Percentiles rank a stretch among this genome's conserved stretches.
Conservation (phyloP, 2,797 vertebrate species). For the Danionella dracula region DNA sequence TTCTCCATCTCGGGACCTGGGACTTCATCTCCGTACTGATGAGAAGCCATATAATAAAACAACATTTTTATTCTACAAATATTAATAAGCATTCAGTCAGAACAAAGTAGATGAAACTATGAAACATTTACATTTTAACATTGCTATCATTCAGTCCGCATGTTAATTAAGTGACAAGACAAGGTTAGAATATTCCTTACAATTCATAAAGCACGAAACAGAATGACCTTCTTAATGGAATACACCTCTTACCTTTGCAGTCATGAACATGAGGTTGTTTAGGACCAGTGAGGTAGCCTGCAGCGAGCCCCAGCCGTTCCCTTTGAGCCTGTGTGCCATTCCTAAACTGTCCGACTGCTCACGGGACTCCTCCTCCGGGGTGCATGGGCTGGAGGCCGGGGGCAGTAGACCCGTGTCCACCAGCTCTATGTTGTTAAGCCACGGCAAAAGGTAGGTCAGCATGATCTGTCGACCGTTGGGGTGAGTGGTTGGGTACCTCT, state of each 20-base stretch:
- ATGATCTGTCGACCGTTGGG: slow-evolving; percentile 96
- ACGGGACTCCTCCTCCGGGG: slow-evolving; percentile 83
- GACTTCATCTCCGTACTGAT: slow-evolving; percentile 94
- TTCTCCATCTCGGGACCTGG: slow-evolving; percentile 96
- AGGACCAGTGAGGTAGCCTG: slow-evolving; percentile 95
- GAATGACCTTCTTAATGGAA: background rate
- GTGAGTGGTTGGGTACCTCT: slow-evolving; percentile 92
- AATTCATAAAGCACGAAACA: too few species aligned
- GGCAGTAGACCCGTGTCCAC: slow-evolving; percentile 90
- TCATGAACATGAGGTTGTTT: slow-evolving; percentile 99
- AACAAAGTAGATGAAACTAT: too few species aligned
- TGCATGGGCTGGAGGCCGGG: slow-evolving; percentile 89
- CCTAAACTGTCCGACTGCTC: slow-evolving; percentile 70
- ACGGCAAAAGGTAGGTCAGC: slow-evolving; percentile 94
- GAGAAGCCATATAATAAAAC: background rate
- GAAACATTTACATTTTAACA: too few species aligned
- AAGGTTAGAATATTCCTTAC: too few species aligned
- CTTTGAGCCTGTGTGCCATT: slow-evolving; percentile 76
- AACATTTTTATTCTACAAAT: too few species aligned
- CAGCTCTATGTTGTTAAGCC: slow-evolving; percentile 96
- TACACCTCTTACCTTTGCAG: slow-evolving; percentile 79
- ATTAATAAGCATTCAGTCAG: too few species aligned
- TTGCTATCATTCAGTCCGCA: too few species aligned
- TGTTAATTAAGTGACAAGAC: too few species aligned
- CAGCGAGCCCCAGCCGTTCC: slow-evolving; percentile 94